A percentile compares a stretch with the other conserved stretches of the same genome.
Evolutionary conservation across 2,888 invertebrate genomes (phyloP).

Genomic region (Pachliopta kotzebuea): DNA sequence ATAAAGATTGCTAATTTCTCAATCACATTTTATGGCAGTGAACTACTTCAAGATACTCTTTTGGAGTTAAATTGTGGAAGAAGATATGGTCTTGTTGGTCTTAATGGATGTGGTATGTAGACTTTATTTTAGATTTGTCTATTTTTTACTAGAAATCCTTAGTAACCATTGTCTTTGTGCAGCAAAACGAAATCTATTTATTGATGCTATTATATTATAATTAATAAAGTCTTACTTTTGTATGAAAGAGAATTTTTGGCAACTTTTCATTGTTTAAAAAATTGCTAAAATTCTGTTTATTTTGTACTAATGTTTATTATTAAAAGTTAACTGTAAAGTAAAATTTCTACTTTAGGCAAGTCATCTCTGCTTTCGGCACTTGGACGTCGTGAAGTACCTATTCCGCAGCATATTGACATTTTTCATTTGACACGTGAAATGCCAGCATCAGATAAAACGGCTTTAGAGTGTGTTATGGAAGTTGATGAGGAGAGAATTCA

Average conservation of each 20-base stretch:
- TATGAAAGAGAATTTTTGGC: background rate
- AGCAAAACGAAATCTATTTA: too few species aligned
- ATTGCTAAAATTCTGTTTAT: too few species aligned
- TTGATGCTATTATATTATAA: too few species aligned
- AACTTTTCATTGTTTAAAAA: background rate
- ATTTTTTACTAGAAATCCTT: background rate
- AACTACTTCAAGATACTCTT: slow-evolving; percentile 96
- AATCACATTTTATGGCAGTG: slow-evolving; percentile 98
- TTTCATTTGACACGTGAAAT: slow-evolving; percentile 98
- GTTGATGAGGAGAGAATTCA: slow-evolving; percentile 96
- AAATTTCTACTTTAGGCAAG: slow-evolving; percentile 82
- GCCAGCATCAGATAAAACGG: slow-evolving; percentile 98
- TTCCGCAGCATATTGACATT: slow-evolving; percentile 98
- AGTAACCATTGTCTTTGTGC: too few species aligned
- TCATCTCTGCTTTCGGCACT: slow-evolving; percentile 95
- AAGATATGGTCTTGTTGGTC: slow-evolving; percentile 96
- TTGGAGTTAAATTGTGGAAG: slow-evolving; percentile 98
- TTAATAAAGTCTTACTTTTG: background rate
- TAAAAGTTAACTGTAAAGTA: background rate
- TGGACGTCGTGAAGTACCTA: slow-evolving; percentile 96
- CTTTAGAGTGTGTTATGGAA: slow-evolving; percentile 98
- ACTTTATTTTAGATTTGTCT: background rate
- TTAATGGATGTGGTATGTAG: slow-evolving; percentile 95
- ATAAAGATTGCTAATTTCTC: slow-evolving; percentile 98
- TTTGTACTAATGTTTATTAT: background rate